phyloP scores from a whole-genome alignment of 2,888 invertebrate genomes.

The Alloplasta piceator region DNA sequence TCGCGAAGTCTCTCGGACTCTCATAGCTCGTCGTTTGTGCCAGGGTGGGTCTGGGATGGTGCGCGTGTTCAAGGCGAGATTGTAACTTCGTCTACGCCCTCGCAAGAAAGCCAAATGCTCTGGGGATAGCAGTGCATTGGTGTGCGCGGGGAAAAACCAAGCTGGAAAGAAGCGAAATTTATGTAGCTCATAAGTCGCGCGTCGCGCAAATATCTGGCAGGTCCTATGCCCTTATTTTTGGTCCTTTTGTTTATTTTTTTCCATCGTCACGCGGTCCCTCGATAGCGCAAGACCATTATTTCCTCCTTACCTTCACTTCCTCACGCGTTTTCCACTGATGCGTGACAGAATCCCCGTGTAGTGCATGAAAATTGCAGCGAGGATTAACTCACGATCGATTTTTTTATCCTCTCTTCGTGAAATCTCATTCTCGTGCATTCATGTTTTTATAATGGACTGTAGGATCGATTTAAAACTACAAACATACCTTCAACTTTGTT shows the following conservation, averaged over 20 bases:
- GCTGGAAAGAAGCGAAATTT: constrained; percentile 65
- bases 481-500: no score
- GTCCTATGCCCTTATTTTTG: constrained; percentile 18
- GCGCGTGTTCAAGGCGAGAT: constrained; percentile 53
- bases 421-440: neutral
- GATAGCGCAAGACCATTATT: constrained; percentile 64
- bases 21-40: constrained; percentile 56
- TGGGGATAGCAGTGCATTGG: constrained; percentile 44
- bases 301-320: constrained; percentile 60
- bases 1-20: constrained; percentile 33
- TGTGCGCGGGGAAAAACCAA: constrained; percentile 36
- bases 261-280: constrained; percentile 57
- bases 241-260: constrained; percentile 47
- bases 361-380: neutral
- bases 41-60: neutral
- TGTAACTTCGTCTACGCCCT: constrained; percentile 54
- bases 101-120: constrained; percentile 43
- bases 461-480: no score
- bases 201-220: constrained; percentile 64
- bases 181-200: constrained; percentile 67
- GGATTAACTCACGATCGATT: constrained; percentile 1
- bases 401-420: neutral
- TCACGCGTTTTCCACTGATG: constrained; percentile 7
- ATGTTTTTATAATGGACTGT: no score
- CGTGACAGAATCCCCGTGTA: neutral